phyloP scores from a whole-genome alignment of 2,797 vertebrate genomes.

The Gadopsis marmoratus region DNA sequence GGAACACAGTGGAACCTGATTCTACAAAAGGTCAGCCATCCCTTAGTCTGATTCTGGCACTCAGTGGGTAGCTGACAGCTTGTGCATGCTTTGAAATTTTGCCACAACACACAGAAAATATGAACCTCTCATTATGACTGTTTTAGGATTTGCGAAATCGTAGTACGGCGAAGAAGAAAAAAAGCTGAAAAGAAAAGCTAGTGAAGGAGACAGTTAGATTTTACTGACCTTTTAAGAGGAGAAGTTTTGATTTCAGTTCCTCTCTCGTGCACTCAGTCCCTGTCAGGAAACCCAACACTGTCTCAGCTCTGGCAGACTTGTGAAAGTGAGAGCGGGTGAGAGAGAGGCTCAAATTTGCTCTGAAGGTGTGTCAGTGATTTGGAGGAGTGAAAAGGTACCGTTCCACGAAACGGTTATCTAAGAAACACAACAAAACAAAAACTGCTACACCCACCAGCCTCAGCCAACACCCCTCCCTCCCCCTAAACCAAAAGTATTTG shows the following conservation, averaged over 20 bases:
- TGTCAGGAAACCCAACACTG: conserved; percentile 81
- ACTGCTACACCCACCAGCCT: conserved; percentile 90
- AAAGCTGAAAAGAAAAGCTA: conserved; percentile 17
- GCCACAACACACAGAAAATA: conserved; percentile 49
- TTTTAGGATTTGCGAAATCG: conserved; percentile 36
- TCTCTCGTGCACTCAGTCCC: conserved; percentile 67
- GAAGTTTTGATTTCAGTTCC: conserved; percentile 82
- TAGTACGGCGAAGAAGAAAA: background rate
- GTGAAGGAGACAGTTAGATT: conserved; percentile 59
- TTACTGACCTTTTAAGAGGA: conserved; percentile 86
- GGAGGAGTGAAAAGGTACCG: conserved; percentile 89
- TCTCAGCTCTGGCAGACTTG: conserved; percentile 79
- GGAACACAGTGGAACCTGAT: conserved; percentile 31
- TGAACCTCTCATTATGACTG: conserved; percentile 53
- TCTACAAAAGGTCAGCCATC: conserved; percentile 63
- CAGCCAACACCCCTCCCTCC: conserved; percentile 88
- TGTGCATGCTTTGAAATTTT: conserved; percentile 40
- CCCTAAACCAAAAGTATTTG: conserved; percentile 96
- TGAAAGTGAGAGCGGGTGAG: conserved; percentile 83
- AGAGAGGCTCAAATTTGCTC: conserved; percentile 81
- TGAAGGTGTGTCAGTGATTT: conserved; percentile 93
- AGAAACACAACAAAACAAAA: conserved; percentile 85
- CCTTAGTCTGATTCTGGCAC: conserved; percentile 50
- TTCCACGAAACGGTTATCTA: conserved; percentile 90
- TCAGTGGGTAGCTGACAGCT: conserved; percentile 40